phyloP scores from a whole-genome alignment of 2,888 invertebrate species.

The Nemotelus nigrinus region DNA sequence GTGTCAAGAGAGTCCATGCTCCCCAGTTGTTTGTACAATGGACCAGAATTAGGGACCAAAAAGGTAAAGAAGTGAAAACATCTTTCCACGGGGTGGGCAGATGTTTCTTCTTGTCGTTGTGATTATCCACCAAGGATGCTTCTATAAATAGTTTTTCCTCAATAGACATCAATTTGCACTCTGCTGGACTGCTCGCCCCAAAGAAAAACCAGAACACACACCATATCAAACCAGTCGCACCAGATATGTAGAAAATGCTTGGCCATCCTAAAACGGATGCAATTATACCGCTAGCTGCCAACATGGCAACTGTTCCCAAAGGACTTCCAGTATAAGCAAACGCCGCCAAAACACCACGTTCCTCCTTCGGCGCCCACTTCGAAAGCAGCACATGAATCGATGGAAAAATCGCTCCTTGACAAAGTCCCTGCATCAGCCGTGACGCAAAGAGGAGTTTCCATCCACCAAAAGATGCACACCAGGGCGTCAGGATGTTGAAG shows the following conservation, averaged over 20 bases:
- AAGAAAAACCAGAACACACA: slow-evolving; percentile 69
- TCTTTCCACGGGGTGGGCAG: slow-evolving; percentile 75
- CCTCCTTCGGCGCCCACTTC: slow-evolving; percentile 75
- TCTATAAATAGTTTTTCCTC: slow-evolving; percentile 77
- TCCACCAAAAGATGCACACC: slow-evolving; percentile 72
- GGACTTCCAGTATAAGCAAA: slow-evolving; percentile 78
- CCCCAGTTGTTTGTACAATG: slow-evolving; percentile 82
- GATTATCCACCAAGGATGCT: slow-evolving; percentile 67
- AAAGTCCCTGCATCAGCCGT: slow-evolving; percentile 74
- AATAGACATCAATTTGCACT: slow-evolving; percentile 69
- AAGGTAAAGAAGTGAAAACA: slow-evolving; percentile 79
- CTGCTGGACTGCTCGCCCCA: slow-evolving; percentile 74
- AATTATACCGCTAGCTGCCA: slow-evolving; percentile 78
- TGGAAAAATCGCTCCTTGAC: slow-evolving; percentile 75
- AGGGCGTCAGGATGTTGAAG: slow-evolving; percentile 74
- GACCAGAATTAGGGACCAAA: slow-evolving; percentile 77
- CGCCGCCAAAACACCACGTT: slow-evolving; percentile 75
- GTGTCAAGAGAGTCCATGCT: slow-evolving; percentile 84
- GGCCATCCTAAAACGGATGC: slow-evolving; percentile 81
- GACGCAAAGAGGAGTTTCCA: slow-evolving; percentile 70
- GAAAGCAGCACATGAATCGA: slow-evolving; percentile 75
- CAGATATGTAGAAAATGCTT: slow-evolving; percentile 79
- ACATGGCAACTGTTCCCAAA: slow-evolving; percentile 80
- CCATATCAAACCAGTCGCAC: slow-evolving; percentile 72
- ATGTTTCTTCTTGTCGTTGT: slow-evolving; percentile 53